Base-by-base conservation (phyloP, 2,797 vertebrate species). In the Malacoraja senta region DNA sequence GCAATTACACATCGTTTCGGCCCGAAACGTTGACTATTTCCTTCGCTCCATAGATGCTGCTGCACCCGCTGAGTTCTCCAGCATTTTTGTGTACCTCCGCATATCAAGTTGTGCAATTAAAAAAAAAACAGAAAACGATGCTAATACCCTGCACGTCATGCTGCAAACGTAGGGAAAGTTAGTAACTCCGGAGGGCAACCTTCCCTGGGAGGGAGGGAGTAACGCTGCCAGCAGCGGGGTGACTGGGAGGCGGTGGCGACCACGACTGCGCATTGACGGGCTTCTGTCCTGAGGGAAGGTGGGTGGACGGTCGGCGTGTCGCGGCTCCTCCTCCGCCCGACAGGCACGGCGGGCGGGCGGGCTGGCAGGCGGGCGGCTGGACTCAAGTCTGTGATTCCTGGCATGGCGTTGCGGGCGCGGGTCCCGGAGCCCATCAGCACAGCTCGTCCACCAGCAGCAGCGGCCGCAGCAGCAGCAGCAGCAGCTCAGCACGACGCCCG, bases 391-490 rank as follows among this genome's bases (percentile, higher is more conserved):
- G 68, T 74, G 90, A 92, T 29, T 76, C 71, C 71, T 72, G 90
- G 71, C 21, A 92, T 92, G 90, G 90, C 90, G 90, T 24, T 92
- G 19, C 61, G 84, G 61, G 90, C 74, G 90, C 21, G 8, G 35
- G 93, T 61, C 63, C 32, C 86, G 93, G 79, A 74, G 79, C 93
- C 29, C 63, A 94, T 94, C 94, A 91, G 93, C 93, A 95, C 94
- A 93, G 94, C 94, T 7, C 93, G 90, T 92, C 83, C 93, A 94
- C 93, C 93, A 91, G 44, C 44, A 44, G 44, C 44, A 44, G 44
- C 44, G 44, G 38, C 38, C n/a, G n/a, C n/a, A 90, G 95, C 93
- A 94, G 93, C 94, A 93, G 95, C 93, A 93, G 95, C 93, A 38
- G 63, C 94, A 93, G 93, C 94, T 71, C 63, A 93, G 94, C 93